phyloP scores from a whole-genome alignment of 2,888 invertebrate genomes.

The Ichneumoninae sp. region DNA sequence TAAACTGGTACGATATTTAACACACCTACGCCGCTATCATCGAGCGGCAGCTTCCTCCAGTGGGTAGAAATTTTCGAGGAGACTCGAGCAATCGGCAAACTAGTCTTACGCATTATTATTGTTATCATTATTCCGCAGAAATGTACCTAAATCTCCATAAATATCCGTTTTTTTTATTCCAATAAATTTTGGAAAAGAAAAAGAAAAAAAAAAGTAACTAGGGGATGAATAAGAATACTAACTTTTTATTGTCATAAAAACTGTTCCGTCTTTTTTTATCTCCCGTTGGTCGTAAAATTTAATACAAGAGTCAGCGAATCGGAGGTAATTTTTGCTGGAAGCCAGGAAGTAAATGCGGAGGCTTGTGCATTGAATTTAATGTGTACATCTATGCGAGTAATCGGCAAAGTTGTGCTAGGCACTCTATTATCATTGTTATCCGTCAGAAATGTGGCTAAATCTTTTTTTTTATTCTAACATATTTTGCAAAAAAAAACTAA shows the following conservation, averaged over 20 bases:
- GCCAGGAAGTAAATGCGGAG: no score
- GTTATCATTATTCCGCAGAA: neutral
- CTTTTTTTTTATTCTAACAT: no score
- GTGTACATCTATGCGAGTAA: neutral
- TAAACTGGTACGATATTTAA: neutral
- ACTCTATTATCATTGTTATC: neutral
- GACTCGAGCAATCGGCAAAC: conserved; percentile 6
- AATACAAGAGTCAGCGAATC: no score
- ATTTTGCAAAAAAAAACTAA: no score
- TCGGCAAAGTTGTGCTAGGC: neutral
- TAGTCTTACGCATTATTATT: neutral
- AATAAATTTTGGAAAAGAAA: neutral
- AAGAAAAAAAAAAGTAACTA: no score
- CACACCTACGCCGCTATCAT: conserved; percentile 21
- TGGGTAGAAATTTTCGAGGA: neutral
- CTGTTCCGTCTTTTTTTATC: neutral
- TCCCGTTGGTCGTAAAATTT: no score
- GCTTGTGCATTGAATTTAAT: no score
- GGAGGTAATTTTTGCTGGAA: no score
- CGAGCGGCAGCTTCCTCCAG: neutral
- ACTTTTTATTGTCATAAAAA: no score
- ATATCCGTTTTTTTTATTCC: neutral
- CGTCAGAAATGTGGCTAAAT: no score
- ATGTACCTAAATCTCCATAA: neutral
- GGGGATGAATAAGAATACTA: no score